Base-by-base conservation (phyloP, 2,888 invertebrate species). In the Trachelus stipa region DNA sequence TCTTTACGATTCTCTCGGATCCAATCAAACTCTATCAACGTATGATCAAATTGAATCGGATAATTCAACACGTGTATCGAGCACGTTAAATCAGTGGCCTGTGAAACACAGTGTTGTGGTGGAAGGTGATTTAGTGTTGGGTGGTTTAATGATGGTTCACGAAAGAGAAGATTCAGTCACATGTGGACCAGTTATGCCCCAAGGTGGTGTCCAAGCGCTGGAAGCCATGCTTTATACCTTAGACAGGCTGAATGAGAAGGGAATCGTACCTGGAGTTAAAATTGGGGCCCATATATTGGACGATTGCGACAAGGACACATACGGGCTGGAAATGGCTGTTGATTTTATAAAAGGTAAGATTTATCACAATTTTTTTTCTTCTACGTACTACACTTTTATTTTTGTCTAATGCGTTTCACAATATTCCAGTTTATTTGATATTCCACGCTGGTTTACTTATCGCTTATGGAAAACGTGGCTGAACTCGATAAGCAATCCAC, bases 141-240 rank as follows among this genome's bases (percentile, higher is more conserved):
- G 98, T 3, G 97, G 97, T 0, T 93, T 98, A 74, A 97, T 98
- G 96, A 98, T 97, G 98, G 96, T 97, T 23, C 97, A 97, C 91
- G 96, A 96, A 79, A 93, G 97, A 34, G 96, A 96, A 84, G 97
- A 97, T 88, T 93, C 93, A 75, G 93, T 95, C 76, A 96, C 95
- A 73, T 98, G 97, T 88, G 97, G 97, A 0, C 96, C 95, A 31
- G 95, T 98, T 82, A 97, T 97, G 97, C 96, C 97, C 9, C 97
- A 97, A 92, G 97, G 97, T 11, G 96, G 96, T 75, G 94, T 96
- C 77, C 96, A 96, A 90, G 97, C 97, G 4, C 92, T 97, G 69
- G 98, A 98, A 90, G 96, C 96, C 0, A 97, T 98, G 97, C 92
- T 98, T 81, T 97, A 95, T 90, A 97, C 98, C 4, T 93, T 98